phyloP scores from a whole-genome alignment of 1,140 invertebrate genomes.

The Eurosta solidaginis region DNA sequence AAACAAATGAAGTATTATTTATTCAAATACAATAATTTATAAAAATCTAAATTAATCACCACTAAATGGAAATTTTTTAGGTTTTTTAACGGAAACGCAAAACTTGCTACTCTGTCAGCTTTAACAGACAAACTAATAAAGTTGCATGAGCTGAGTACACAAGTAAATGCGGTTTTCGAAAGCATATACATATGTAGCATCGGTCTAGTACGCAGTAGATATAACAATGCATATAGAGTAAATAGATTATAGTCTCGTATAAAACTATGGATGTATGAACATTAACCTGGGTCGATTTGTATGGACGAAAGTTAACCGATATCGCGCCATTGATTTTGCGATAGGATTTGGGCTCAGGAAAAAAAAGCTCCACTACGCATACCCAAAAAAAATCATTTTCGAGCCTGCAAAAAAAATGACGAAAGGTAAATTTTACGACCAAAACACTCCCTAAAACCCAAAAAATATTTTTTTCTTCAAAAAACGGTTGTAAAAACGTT shows the following conservation, averaged over 20 bases:
- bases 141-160: not conserved
- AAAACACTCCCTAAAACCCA: no score
- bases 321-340: no score
- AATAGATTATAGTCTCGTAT: not conserved
- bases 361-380: no score
- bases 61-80: not conserved
- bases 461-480: no score
- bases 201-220: not conserved
- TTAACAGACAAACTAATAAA: slow-evolving; percentile 14
- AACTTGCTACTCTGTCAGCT: not conserved
- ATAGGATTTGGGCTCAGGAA: no score
- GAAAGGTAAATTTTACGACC: no score
- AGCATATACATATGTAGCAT: not conserved
- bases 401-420: no score
- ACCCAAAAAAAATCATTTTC: no score
- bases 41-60: not conserved
- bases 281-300: no score
- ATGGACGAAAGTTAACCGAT: no score
- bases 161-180: not conserved
- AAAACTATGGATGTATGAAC: no score
- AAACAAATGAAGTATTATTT: not conserved
- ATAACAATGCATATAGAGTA: not conserved
- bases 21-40: not conserved
- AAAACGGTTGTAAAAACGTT: no score
- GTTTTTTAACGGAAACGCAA: not conserved